phyloP scores from a whole-genome alignment of 2,888 invertebrate species.

The Eupithecia abbreviata region DNA sequence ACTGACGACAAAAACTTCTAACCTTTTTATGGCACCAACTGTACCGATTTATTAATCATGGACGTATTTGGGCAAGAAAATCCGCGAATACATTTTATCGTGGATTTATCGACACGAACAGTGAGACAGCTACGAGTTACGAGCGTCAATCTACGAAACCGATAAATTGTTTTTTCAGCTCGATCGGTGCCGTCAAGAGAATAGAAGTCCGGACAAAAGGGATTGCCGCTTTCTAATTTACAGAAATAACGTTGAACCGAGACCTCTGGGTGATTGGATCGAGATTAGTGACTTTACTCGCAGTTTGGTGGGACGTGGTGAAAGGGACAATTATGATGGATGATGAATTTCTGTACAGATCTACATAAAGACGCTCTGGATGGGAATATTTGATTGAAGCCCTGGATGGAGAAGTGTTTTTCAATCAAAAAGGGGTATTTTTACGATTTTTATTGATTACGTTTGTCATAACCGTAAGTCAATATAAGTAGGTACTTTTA shows the following conservation, averaged over 20 bases:
- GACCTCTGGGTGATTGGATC: constrained; percentile 48
- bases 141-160: constrained; percentile 49
- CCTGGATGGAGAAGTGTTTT: no score
- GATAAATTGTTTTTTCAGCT: constrained; percentile 50
- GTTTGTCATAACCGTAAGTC: neutral
- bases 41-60: constrained; percentile 5
- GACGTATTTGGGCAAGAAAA: constrained; percentile 36
- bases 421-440: no score
- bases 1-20: neutral
- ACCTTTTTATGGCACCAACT: neutral
- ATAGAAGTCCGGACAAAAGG: constrained; percentile 46
- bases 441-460: neutral
- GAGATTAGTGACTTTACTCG: constrained; percentile 44
- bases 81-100: constrained; percentile 42
- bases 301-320: constrained; percentile 33
- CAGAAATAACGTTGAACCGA: constrained; percentile 46
- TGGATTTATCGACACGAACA: constrained; percentile 46
- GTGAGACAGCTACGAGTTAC: constrained; percentile 48
- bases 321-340: neutral
- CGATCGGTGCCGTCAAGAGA: constrained; percentile 43
- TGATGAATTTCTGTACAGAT: neutral
- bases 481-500: neutral
- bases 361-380: neutral
- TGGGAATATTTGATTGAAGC: no score
- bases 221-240: constrained; percentile 43